These are phyloP conservation scores for Nyctibius bracteatus DNA, from an alignment of 2,113 vertebrate species.

Conservation along the genomic window DNA sequence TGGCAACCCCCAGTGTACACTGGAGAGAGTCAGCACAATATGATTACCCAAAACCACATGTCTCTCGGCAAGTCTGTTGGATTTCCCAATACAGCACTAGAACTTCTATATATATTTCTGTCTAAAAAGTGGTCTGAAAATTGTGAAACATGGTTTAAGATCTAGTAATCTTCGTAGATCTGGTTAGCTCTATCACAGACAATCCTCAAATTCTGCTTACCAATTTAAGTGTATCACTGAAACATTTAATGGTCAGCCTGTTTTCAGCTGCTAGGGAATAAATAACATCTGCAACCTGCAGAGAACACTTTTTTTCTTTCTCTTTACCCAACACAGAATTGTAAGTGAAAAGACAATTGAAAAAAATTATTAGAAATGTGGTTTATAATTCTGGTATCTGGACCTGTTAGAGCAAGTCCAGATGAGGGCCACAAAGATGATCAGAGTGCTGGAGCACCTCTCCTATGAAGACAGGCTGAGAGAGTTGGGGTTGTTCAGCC, in stretches of 20 bases:
- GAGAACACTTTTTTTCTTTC: neutral
- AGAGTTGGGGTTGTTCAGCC: neutral
- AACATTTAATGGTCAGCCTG: neutral
- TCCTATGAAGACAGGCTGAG: neutral
- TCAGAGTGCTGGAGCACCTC: neutral
- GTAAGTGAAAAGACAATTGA: neutral
- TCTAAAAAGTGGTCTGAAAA: neutral
- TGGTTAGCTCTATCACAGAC: neutral
- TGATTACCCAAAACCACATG: neutral
- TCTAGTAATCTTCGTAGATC: neutral
- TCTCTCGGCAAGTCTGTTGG: neutral
- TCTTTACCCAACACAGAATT: neutral
- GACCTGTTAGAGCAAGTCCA: neutral
- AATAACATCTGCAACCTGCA: neutral
- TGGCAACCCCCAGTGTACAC: neutral
- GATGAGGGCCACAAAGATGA: neutral
- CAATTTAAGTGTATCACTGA: neutral
- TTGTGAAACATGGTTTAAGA: neutral
- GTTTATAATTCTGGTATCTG: neutral
- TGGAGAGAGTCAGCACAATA: neutral
- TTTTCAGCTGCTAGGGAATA: neutral
- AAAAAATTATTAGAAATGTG: neutral
- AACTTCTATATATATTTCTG: neutral
- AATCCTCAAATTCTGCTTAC: neutral
- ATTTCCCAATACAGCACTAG: neutral